phyloP scores from a whole-genome alignment of 2,113 vertebrate species.

The Bombycilla garrulus region DNA sequence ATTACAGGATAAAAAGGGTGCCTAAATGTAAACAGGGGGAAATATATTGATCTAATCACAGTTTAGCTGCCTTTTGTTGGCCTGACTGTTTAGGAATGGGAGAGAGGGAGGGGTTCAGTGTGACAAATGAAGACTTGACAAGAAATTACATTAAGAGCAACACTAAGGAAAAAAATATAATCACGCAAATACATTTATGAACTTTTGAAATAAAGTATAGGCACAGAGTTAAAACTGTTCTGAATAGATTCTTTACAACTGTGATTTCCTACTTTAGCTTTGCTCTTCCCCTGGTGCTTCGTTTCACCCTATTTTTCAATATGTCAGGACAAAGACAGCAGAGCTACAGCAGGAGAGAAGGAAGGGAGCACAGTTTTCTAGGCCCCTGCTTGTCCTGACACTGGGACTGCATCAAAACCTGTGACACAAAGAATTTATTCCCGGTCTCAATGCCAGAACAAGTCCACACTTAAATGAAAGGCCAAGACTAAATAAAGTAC shows the following conservation, averaged over 20 bases:
- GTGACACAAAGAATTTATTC: background rate
- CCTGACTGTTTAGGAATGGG: background rate
- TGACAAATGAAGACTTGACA: background rate
- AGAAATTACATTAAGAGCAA: background rate
- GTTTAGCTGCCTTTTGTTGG: background rate
- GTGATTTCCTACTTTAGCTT: background rate
- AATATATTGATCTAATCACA: background rate
- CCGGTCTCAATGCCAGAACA: background rate
- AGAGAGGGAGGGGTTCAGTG: background rate
- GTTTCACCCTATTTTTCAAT: background rate
- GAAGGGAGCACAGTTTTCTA: background rate
- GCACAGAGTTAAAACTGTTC: background rate
- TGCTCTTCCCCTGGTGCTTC: background rate
- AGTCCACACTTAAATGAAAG: background rate
- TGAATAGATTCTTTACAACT: background rate
- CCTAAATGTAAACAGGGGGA: background rate
- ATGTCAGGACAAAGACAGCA: background rate
- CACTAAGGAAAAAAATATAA: background rate
- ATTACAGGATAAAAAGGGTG: background rate
- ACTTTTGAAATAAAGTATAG: background rate
- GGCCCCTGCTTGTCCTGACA: background rate
- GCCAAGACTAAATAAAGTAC: background rate
- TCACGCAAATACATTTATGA: background rate
- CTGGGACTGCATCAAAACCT: background rate
- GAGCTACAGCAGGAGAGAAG: background rate